phyloP scores from a whole-genome alignment of 2,113 vertebrate genomes.

The Ancistrus triradiatus region DNA sequence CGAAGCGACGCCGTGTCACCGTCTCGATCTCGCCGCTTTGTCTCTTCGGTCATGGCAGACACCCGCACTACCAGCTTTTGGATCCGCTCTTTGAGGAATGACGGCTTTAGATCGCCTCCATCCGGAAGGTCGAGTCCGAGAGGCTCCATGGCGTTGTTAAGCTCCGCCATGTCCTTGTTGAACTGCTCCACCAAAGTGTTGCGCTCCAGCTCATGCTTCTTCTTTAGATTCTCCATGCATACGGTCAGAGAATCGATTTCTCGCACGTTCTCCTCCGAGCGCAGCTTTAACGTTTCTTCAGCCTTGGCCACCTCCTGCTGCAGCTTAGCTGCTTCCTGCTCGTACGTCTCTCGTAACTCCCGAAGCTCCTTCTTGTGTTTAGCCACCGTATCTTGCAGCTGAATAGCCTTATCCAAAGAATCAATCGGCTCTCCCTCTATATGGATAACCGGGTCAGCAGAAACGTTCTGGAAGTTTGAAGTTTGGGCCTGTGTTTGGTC shows the following conservation, averaged over 20 bases:
- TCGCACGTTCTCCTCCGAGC: slow-evolving; percentile 64
- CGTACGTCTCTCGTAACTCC: slow-evolving; percentile 61
- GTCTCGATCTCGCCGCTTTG: slow-evolving; percentile 60
- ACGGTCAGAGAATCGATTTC: slow-evolving; percentile 63
- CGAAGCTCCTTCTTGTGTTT: slow-evolving; percentile 63
- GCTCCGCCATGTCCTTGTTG: slow-evolving; percentile 61
- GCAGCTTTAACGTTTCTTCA: slow-evolving; percentile 55
- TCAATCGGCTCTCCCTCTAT: slow-evolving; percentile 61
- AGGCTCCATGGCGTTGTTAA: slow-evolving; percentile 47
- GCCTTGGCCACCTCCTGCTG: slow-evolving; percentile 54
- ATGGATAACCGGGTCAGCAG: slow-evolving; percentile 50
- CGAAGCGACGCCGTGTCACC: slow-evolving; percentile 59
- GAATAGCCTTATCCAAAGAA: slow-evolving; percentile 59
- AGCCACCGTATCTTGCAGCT: slow-evolving; percentile 61
- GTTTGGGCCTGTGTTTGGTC: slow-evolving; percentile 47
- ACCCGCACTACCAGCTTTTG: slow-evolving; percentile 66
- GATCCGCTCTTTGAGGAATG: slow-evolving; percentile 60
- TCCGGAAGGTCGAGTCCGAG: slow-evolving; percentile 11
- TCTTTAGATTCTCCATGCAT: slow-evolving; percentile 70
- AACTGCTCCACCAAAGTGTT: slow-evolving; percentile 53
- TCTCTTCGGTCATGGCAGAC: slow-evolving; percentile 63
- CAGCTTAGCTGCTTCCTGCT: slow-evolving; percentile 60
- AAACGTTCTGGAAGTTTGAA: slow-evolving; percentile 28
- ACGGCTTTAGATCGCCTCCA: not conserved
- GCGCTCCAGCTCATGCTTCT: slow-evolving; percentile 62